Evolutionary conservation across 2,888 invertebrate genomes (phyloP), one percentile per base, ranked within the genome.

Genomic region (Xestia sexstrigata): DNA sequence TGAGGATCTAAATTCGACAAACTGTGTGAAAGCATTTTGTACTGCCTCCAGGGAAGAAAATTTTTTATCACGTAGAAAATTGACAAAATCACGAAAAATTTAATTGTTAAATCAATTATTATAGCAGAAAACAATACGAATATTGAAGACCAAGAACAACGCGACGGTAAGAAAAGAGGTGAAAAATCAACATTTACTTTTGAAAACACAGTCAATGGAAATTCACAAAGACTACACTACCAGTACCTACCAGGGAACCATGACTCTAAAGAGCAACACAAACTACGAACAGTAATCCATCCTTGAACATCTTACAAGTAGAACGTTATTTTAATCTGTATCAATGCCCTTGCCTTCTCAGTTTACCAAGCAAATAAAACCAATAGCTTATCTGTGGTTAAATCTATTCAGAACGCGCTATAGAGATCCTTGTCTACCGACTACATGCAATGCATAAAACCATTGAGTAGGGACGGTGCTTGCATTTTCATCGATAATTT

Each of bases 311-410:
- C n/a, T 30, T 63, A 60, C 30, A 67, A n/a, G 62, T 35, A 47
- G n/a, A 35, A 42, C 13, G 66, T 77, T 80, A 83, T 83, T 82
- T 82, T 77, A 80, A 69, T 77, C 83, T 70, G 60, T 83, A 70
- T 55, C 62, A 65, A 74, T 72, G 84, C 55, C 85, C 60, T 80
- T 75, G 82, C 65, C 68, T 23, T 67, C 78, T 83, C 69, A 71
- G 71, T 65, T 69, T 65, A 76, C 76, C 8, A 45, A 84, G 85
- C 47, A 69, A 70, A 85, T 67, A 82, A 71, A 72, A 72, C 52
- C 70, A 55, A 76, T 85, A 72, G 76, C 76, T 84, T 84, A 84
- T 80, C 84, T 84, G 65, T 84, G 82, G 85, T 82, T 66, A n/a
- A 47, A 76, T 84, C 71, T 82, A 70, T 45, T 82, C 69, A 58